Percentiles rank a stretch among this genome's conserved stretches.
These are phyloP conservation scores for Lamproptera curius DNA, from an alignment of 2,888 invertebrate species.

Conservation along the genomic window DNA sequence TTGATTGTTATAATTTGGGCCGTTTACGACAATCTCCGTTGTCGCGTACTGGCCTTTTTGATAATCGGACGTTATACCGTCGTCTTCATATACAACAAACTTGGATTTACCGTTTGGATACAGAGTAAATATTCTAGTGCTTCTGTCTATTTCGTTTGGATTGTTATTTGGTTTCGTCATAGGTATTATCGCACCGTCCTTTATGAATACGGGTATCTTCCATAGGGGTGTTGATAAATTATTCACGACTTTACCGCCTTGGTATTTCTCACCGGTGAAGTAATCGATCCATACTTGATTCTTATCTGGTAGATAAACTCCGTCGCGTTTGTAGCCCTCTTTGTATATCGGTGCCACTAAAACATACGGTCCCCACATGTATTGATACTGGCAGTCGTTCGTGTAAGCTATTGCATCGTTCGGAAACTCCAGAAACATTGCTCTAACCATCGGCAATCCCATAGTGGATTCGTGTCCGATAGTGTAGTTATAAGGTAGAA, in stretches of 20 bases:
- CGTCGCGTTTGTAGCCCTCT: slow-evolving; percentile 44
- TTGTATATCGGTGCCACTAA: slow-evolving; percentile 64
- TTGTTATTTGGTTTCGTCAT: slow-evolving; percentile 62
- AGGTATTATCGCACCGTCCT: slow-evolving; percentile 65
- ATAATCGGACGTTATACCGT: slow-evolving; percentile 55
- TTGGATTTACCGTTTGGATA: slow-evolving; percentile 50
- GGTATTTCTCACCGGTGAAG: slow-evolving; percentile 59
- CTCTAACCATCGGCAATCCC: slow-evolving; percentile 63
- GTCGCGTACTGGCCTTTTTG: slow-evolving; percentile 41
- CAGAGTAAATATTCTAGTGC: slow-evolving; percentile 48
- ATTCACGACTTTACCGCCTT: slow-evolving; percentile 61
- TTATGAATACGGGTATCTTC: slow-evolving; percentile 65
- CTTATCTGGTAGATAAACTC: slow-evolving; percentile 53
- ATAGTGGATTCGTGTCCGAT: slow-evolving; percentile 50
- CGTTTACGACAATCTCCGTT: slow-evolving; percentile 44
- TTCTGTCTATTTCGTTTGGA: slow-evolving; percentile 50
- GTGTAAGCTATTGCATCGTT: slow-evolving; percentile 47
- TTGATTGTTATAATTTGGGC: slow-evolving; percentile 39
- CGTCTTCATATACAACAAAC: slow-evolving; percentile 62
- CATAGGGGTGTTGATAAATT: slow-evolving; percentile 53
- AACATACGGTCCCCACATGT: slow-evolving; percentile 68
- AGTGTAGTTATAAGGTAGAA: slow-evolving; percentile 66
- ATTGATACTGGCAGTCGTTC: slow-evolving; percentile 64
- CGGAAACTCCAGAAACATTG: slow-evolving; percentile 66
- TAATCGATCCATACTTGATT: slow-evolving; percentile 64